phyloP scores from a whole-genome alignment of 1,140 invertebrate genomes.

The Stenopsyche tienmushanensis region DNA sequence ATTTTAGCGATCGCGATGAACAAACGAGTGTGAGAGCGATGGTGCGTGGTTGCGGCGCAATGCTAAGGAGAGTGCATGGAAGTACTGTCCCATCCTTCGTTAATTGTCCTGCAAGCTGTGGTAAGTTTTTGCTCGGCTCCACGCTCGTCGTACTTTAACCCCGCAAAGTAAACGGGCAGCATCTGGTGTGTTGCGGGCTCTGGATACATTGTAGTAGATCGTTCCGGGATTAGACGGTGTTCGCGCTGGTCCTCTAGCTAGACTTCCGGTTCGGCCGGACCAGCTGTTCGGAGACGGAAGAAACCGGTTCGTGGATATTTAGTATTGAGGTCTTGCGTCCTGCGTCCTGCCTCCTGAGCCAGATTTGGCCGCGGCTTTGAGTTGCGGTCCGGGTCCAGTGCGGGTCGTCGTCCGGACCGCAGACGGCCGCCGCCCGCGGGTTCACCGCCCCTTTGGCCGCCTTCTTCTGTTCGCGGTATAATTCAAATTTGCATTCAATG shows the following conservation, averaged over 20 bases:
- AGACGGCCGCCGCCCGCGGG: not conserved
- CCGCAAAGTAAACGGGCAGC: too few species aligned
- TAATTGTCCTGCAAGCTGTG: too few species aligned
- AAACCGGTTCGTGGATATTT: not conserved
- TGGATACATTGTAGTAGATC: too few species aligned
- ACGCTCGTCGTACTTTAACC: too few species aligned
- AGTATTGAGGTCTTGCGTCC: too few species aligned
- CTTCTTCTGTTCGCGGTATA: conserved; percentile 8
- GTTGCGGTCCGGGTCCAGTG: not conserved
- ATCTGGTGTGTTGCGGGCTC: too few species aligned
- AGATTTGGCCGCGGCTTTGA: not conserved
- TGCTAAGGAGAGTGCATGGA: too few species aligned
- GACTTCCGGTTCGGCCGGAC: not conserved
- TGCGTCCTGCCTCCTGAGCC: not conserved
- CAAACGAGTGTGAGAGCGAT: too few species aligned
- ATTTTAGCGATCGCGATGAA: too few species aligned
- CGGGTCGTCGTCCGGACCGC: not conserved
- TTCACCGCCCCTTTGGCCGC: not conserved
- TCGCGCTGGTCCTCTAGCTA: not conserved
- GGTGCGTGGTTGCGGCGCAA: too few species aligned
- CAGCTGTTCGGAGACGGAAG: not conserved
- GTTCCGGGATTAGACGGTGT: not conserved
- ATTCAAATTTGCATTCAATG: conserved; percentile 10
- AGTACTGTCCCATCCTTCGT: too few species aligned
- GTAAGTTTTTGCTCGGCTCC: too few species aligned